phyloP scores from a whole-genome alignment of 2,888 invertebrate genomes.

The Melinaea menophilus region DNA sequence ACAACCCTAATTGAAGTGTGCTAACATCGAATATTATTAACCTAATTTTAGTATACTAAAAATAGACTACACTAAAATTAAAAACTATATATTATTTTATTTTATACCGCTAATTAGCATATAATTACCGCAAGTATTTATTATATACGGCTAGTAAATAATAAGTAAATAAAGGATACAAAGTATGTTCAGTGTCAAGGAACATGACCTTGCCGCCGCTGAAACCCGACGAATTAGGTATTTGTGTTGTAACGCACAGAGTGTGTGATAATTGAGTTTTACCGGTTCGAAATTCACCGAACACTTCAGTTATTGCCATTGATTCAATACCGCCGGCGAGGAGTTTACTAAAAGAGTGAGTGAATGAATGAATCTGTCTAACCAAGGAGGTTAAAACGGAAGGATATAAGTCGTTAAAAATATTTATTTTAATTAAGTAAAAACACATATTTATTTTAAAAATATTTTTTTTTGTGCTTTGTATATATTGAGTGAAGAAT shows the following conservation, averaged over 20 bases:
- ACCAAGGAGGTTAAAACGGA: background rate
- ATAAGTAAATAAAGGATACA: constrained; percentile 82
- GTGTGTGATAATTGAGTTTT: constrained; percentile 91
- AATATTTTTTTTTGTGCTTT: no score
- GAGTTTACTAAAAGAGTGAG: constrained; percentile 76
- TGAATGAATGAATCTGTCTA: background rate
- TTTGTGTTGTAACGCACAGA: constrained; percentile 86
- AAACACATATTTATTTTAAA: no score
- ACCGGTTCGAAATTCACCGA: constrained; percentile 89
- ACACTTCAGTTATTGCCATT: constrained; percentile 90
- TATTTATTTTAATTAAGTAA: no score
- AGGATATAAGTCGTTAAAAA: no score
- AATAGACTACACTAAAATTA: no score
- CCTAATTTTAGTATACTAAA: no score
- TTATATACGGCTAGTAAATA: background rate
- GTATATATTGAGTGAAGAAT: no score
- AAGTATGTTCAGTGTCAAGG: constrained; percentile 90
- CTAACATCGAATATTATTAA: no score
- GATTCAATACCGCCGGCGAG: constrained; percentile 89
- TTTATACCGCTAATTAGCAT: no score
- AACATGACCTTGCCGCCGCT: constrained; percentile 89
- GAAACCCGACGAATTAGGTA: constrained; percentile 82
- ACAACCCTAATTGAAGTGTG: no score
- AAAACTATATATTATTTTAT: no score
- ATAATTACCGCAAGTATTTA: no score